Conservation (phyloP, 2,797 vertebrate species). For the Thaleichthys pacificus region DNA sequence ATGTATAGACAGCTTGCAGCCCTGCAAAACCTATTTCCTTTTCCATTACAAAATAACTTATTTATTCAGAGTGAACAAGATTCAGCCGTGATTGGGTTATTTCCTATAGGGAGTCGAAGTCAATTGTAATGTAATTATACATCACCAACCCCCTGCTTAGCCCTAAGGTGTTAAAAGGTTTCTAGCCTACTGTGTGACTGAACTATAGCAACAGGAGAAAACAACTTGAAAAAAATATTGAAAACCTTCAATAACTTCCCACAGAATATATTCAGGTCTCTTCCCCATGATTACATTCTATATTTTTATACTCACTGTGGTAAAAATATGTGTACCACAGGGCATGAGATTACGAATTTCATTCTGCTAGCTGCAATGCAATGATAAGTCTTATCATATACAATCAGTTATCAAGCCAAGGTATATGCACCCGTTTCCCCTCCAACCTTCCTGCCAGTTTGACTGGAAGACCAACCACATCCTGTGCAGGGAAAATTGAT, state of each 20-base stretch:
- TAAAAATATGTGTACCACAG: neutral
- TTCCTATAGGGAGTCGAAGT: slow-evolving; percentile 5
- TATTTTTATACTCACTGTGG: slow-evolving; percentile 1
- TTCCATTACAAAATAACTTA: neutral
- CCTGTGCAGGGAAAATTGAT: slow-evolving; percentile 6
- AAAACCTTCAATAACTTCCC: neutral
- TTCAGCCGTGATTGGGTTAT: neutral
- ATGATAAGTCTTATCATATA: slow-evolving; percentile 13
- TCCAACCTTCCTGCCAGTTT: slow-evolving; percentile 11
- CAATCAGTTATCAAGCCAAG: slow-evolving; percentile 3
- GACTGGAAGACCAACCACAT: slow-evolving; percentile 1
- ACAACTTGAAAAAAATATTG: neutral
- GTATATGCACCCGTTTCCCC: neutral
- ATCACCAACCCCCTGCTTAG: neutral
- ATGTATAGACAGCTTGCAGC: neutral
- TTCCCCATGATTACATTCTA: neutral
- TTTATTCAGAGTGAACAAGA: neutral
- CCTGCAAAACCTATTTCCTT: slow-evolving; percentile 5
- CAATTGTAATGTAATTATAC: slow-evolving; percentile 10
- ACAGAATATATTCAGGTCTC: neutral
- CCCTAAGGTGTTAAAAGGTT: slow-evolving; percentile 9
- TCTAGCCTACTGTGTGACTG: neutral
- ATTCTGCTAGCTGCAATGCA: slow-evolving; percentile 1
- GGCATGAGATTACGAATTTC: neutral
- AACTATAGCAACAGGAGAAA: neutral